phyloP scores from a whole-genome alignment of 2,888 invertebrate species.

The Trissolcus brochymenae region DNA sequence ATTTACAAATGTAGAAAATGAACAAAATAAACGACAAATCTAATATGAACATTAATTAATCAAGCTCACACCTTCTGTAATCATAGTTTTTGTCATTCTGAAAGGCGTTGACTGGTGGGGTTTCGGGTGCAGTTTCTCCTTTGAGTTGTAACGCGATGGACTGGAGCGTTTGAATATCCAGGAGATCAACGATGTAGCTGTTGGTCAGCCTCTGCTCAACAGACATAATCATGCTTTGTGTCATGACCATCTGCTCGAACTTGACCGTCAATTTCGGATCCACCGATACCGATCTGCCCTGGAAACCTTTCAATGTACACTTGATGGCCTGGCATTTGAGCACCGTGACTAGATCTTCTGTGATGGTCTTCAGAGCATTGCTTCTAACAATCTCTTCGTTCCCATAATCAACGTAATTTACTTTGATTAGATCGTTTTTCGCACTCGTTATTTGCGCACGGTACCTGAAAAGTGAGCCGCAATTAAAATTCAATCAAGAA shows the following conservation, averaged over 20 bases:
- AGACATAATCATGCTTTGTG: conserved; percentile 80
- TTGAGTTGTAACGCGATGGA: conserved; percentile 23
- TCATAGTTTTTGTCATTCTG: conserved; percentile 16
- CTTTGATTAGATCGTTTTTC: conserved; percentile 79
- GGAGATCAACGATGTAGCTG: conserved; percentile 81
- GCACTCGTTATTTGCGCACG: conserved; percentile 86
- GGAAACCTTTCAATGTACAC: conserved; percentile 84
- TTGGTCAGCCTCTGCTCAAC: conserved; percentile 79
- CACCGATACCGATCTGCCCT: conserved; percentile 79
- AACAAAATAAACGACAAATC: background rate
- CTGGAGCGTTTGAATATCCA: conserved; percentile 75
- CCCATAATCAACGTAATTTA: conserved; percentile 96
- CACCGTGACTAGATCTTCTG: conserved; percentile 80
- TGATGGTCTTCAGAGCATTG: conserved; percentile 81
- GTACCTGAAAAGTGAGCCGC: conserved; percentile 77
- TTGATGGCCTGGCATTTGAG: conserved; percentile 86
- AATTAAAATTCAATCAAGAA: no score
- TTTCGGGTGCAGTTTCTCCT: conserved; percentile 24
- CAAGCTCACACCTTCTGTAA: conserved; percentile 39
- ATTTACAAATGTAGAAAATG: background rate
- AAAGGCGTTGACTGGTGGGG: background rate
- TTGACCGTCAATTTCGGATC: conserved; percentile 80
- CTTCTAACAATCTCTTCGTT: conserved; percentile 88
- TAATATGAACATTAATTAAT: background rate
- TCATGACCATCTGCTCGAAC: conserved; percentile 84